Conservation (phyloP, 2,113 vertebrate species). For the Silurus asotus region DNA sequence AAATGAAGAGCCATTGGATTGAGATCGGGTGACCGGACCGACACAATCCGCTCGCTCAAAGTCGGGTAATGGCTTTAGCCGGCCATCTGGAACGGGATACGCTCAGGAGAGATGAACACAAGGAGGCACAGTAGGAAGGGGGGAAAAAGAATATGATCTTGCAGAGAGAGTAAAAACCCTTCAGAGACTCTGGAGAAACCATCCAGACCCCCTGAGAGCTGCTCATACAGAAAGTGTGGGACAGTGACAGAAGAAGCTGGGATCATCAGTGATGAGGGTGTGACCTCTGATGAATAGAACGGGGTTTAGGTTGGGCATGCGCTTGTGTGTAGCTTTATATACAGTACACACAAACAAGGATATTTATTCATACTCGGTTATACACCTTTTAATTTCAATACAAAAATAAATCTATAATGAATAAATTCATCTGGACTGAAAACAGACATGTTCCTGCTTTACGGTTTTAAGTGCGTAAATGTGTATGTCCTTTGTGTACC, state of each 20-base stretch:
- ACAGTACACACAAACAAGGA: neutral
- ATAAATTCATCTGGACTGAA: neutral
- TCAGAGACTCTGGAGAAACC: slow-evolving; percentile 18
- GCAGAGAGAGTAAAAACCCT: slow-evolving; percentile 66
- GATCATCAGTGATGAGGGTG: neutral
- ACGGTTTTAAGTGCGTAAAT: neutral
- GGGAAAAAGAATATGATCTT: slow-evolving; percentile 55
- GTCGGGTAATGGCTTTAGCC: slow-evolving; percentile 53
- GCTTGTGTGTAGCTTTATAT: neutral
- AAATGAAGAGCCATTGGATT: slow-evolving; percentile 56
- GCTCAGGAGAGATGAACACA: slow-evolving; percentile 56
- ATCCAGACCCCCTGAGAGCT: slow-evolving; percentile 47
- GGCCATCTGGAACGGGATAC: slow-evolving; percentile 66
- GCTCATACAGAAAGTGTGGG: slow-evolving; percentile 54
- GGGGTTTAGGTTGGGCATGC: neutral
- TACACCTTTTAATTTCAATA: no score
- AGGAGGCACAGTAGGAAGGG: slow-evolving; percentile 56
- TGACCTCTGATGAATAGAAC: slow-evolving; percentile 1
- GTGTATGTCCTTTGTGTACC: neutral
- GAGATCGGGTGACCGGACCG: slow-evolving; percentile 62
- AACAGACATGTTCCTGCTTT: neutral
- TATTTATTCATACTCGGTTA: neutral
- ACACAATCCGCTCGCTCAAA: slow-evolving; percentile 60
- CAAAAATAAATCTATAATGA: no score
- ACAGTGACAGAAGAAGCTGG: slow-evolving; percentile 49